Evolutionary conservation across 2,113 vertebrate species (phyloP), one percentile per base, ranked within the genome.

Genomic region (Podarcis raffonei): DNA sequence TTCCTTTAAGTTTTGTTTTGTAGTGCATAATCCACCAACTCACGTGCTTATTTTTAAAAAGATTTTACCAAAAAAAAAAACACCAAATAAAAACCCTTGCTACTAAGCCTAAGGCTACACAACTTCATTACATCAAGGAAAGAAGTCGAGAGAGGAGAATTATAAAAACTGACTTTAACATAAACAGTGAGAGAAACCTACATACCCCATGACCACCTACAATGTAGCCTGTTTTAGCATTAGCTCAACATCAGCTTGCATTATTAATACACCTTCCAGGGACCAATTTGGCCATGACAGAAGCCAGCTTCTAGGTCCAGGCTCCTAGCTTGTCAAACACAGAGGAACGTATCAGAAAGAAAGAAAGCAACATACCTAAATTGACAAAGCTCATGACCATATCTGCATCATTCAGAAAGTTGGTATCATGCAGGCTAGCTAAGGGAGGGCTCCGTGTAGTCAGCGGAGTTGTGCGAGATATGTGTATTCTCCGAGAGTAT

Each of bases 361-460:
- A 22, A 35, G 42, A 66, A 78, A 83, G 95, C 79, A 89, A 98
- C 98, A 4, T 97, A 99, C 99, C 99, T 96, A 99, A 96, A 95
- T 99, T 99, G 93, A 99, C 99, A 97, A 99, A 99, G 95, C 99
- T 99, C 99, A 99, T 99, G 85, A 99, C 99, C 99, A 99, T 99
- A 91, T 99, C 99, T 84, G 99, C 99, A 93, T 99, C 99, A 92
- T 99, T 99, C 92, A 99, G 98, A 95, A 99, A 99, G 98, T 96
- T 99, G 96, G 98, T 97, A 95, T 99, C 98, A 22, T 98, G 98
- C 85, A 98, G 97, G 87, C 97, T 98, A 96, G 97, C 97, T 92
- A 99, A 95, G 25, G 98, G 98, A 84, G 98, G 98, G 81, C 97
- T 98, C 93, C 97, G 98, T 86, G 97, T 98, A 85, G 96, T 95